Conservation (phyloP, 2,888 invertebrate species). For the Oscheius sp. region DNA sequence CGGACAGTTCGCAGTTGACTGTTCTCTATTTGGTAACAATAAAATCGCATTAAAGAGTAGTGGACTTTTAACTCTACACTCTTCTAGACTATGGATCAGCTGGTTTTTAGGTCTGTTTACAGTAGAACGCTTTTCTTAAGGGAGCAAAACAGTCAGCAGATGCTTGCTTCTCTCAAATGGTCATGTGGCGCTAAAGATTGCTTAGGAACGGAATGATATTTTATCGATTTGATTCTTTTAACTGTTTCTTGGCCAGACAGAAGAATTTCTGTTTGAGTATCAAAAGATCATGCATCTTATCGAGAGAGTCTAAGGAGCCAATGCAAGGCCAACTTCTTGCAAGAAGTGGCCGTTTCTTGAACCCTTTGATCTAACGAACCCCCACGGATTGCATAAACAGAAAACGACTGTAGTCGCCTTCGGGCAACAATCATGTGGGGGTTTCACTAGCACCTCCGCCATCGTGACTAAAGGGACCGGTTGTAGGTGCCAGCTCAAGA, state of each 20-base stretch:
- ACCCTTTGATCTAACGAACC: slow-evolving; percentile 11
- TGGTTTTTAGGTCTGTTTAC: neutral
- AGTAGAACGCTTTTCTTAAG: too few species aligned
- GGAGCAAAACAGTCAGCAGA: too few species aligned
- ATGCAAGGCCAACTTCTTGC: neutral
- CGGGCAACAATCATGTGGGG: neutral
- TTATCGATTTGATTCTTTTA: neutral
- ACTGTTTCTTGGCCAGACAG: too few species aligned
- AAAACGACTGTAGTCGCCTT: slow-evolving; percentile 6
- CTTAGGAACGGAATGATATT: neutral
- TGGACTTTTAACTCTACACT: neutral
- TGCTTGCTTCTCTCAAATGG: neutral
- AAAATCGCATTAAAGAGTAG: neutral
- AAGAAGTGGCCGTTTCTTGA: slow-evolving; percentile 2
- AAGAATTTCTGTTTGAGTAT: too few species aligned
- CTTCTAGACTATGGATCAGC: neutral
- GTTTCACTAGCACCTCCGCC: slow-evolving; percentile 3
- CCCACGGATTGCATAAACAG: neutral
- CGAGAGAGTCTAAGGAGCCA: neutral
- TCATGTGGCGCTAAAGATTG: neutral
- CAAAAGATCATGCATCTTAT: slow-evolving; percentile 4
- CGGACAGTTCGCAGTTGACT: neutral
- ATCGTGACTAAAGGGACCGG: slow-evolving; percentile 21
- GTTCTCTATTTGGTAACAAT: neutral
- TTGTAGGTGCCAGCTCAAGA: slow-evolving; percentile 9